Evolutionary conservation across 2,113 vertebrate genomes (phyloP).

Genomic region (Pachyramphus minor): DNA sequence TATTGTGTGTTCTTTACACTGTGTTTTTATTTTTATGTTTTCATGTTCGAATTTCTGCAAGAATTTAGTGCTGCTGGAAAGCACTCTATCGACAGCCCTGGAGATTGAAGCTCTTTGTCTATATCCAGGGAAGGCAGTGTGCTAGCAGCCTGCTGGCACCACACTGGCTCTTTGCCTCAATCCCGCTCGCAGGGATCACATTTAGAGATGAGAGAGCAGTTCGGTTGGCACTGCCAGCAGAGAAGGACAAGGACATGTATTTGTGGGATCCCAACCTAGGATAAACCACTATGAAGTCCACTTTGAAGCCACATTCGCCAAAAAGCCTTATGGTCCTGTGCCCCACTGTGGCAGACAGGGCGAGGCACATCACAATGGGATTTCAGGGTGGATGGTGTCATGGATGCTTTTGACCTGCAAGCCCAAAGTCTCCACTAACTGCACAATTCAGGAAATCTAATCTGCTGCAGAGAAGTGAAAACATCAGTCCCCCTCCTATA

Average conservation of each 20-base stretch:
- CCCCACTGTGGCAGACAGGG: neutral
- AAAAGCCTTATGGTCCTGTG: neutral
- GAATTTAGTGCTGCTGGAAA: constrained; percentile 50
- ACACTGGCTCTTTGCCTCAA: neutral
- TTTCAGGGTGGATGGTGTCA: neutral
- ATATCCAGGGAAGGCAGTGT: neutral
- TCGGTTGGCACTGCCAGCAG: neutral
- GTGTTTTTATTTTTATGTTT: constrained; percentile 58
- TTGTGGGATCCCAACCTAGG: neutral
- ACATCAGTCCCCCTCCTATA: neutral
- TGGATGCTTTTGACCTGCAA: neutral
- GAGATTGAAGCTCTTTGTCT: constrained; percentile 25
- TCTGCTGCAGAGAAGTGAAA: neutral
- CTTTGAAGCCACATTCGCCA: neutral
- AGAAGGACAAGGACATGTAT: neutral
- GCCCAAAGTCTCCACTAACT: neutral
- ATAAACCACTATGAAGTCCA: neutral
- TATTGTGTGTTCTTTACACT: constrained; percentile 28
- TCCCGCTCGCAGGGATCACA: neutral
- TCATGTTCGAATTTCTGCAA: neutral
- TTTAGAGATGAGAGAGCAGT: neutral
- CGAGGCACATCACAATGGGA: accelerated
- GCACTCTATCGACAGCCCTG: neutral
- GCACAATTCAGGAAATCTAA: neutral
- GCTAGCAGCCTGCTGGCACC: neutral